These are phyloP conservation scores for Macaca nemestrina DNA, from an alignment of 2,113 vertebrate species.

Conservation along the genomic window DNA sequence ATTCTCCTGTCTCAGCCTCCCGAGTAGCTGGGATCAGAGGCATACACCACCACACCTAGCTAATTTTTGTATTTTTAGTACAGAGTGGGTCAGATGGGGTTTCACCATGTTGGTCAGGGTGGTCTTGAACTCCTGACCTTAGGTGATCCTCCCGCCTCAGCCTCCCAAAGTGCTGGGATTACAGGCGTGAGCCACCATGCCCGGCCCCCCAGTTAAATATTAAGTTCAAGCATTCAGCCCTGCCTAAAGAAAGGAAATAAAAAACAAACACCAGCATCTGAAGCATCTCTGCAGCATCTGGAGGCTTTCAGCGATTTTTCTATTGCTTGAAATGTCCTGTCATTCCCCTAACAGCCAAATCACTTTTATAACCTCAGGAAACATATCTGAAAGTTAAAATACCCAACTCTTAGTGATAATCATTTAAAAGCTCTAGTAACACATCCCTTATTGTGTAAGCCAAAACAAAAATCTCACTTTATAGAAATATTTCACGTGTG, in stretches of 20 bases:
- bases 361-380: background rate
- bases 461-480: background rate
- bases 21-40: too few species aligned
- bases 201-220: background rate
- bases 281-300: background rate
- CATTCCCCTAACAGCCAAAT: background rate
- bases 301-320: background rate
- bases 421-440: background rate
- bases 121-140: too few species aligned
- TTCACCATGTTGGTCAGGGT: too few species aligned
- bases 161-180: too few species aligned
- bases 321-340: background rate
- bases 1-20: too few species aligned
- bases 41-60: too few species aligned
- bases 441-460: background rate
- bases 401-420: background rate
- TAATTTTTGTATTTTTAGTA: too few species aligned
- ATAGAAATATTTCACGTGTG: background rate
- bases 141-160: too few species aligned
- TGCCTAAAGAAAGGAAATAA: background rate
- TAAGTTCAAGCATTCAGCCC: background rate
- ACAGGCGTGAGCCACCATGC: too few species aligned
- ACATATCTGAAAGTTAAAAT: background rate
- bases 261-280: background rate
- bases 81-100: too few species aligned